These are phyloP conservation scores for Chamaetylas fuelleborni DNA, from an alignment of 2,113 vertebrate species.

Conservation along the genomic window DNA sequence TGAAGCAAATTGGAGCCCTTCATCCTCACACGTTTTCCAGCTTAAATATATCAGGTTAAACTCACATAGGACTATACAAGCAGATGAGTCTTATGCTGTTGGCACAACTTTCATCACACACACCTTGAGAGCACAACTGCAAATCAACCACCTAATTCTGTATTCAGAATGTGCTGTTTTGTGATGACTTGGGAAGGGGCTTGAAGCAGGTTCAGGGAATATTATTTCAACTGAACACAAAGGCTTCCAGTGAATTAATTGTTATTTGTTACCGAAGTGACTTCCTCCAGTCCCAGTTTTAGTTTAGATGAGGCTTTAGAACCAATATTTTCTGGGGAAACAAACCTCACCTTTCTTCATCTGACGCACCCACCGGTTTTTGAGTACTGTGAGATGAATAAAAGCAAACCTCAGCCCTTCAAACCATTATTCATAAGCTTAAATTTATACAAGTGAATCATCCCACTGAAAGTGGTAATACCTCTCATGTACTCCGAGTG, in stretches of 20 bases:
- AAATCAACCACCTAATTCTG: neutral
- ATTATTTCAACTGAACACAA: neutral
- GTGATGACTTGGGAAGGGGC: neutral
- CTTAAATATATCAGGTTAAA: neutral
- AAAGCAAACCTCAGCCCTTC: neutral
- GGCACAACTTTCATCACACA: neutral
- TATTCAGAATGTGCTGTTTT: neutral
- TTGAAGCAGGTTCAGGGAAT: neutral
- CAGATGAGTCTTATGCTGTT: neutral
- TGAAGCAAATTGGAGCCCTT: neutral
- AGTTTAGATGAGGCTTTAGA: neutral
- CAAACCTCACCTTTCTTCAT: neutral
- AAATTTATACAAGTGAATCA: constrained; percentile 14
- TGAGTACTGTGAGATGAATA: neutral
- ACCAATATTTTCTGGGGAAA: neutral
- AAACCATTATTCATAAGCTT: neutral
- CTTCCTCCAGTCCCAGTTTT: neutral
- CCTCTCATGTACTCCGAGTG: neutral
- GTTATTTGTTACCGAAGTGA: neutral
- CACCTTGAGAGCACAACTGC: neutral
- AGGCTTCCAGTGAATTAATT: neutral
- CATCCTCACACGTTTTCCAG: neutral
- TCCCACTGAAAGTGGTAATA: neutral
- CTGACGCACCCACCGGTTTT: neutral
- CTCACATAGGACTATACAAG: neutral